Base-by-base conservation (phyloP, 2,113 vertebrate species). In the Phoxinus phoxinus region DNA sequence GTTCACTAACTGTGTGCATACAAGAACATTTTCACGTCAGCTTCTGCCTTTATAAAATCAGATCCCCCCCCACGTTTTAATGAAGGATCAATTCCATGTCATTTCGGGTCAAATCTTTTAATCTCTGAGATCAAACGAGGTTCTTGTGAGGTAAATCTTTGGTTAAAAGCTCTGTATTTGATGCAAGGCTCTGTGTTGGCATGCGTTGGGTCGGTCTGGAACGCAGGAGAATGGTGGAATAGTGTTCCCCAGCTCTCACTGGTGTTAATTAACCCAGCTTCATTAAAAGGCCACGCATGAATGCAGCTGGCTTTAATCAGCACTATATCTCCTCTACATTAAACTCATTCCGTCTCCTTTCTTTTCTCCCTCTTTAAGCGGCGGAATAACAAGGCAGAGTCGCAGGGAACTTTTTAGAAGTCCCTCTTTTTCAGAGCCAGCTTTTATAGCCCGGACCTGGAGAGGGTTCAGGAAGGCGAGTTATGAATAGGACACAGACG, bases 251-350 rank as follows among this genome's bases (percentile, higher is more conserved):
- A 85, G 77, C 87, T 84, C 27, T 78, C 75, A 86, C 83, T 86
- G 85, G 63, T 87, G 87, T 91, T 93, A 94, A 95, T 94, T 92
- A 93, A 93, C 85, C 81, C 80, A 91, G 88, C 89, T 89, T 94
- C 91, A 94, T 95, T 94, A 94, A 95, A 95, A 93, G 92, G 83
- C 91, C 91, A 92, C 84, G 93, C 94, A 93, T 94, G 93, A 92
- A 75, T 91, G 94, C 89, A 81, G 84, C 88, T 89, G 74, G 87
- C 88, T 93, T 94, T 95, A 93, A 94, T 94, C 88, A 91, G 80
- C 82, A 90, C 90, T 75, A 81, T 90, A 89, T 88, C 79, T 91
- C 84, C 87, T 84, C 85, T 75, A 87, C 86, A 85, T 81, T 85
- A 86, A 84, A 85, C 84, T 51, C 80, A 84, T 51, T 65, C 5